Evolutionary conservation across 2,797 vertebrate genomes (phyloP), one percentile per base, ranked within the genome.

Genomic region (Chaetophractus vellerosus): DNA sequence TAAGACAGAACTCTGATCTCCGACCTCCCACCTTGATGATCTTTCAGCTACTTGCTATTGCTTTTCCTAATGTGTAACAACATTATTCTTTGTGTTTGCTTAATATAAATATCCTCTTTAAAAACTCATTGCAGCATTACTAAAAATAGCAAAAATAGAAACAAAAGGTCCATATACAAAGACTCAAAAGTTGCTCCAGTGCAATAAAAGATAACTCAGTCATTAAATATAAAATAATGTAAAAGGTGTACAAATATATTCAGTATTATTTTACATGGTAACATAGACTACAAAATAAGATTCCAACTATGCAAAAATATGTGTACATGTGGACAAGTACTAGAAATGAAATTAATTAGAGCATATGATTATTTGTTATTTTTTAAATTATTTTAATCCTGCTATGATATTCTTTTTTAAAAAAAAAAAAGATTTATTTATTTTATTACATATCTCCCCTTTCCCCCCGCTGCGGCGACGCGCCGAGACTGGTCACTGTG

Each of bases 191-290:
- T 88, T 63, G 75, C n/a, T 23, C n/a, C 23, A 90, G 74, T 45
- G 91, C 57, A 93, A 80, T 87, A 71, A 84, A 94, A 88, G 12
- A 87, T 9, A 96, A 93, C 55, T 78, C 14, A 86, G 45, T 80
- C n/a, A 50, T 87, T 84, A 96, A 91, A 66, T 55, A 41, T 74
- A 26, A 26, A 36, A 66, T 96, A 83, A 71, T 83, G 12, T 82
- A 74, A 95, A 69, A 79, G 24, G 36, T 24, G 1, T 52, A 38
- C 18, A 72, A 93, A 61, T 90, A 36, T 52, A 59, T 50, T 75
- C 50, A 68, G 3, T 36, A 69, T 93, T 52, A 64, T 76, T 90
- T 92, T 88, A 38, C 15, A 23, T 41, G 19, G 9, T 61, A 93
- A 90, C 1, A 61, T 1, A 90, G 21, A 72, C 86, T 69, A 88